phyloP scores from a whole-genome alignment of 2,888 invertebrate genomes.

The Caenorhabditis sp. region DNA sequence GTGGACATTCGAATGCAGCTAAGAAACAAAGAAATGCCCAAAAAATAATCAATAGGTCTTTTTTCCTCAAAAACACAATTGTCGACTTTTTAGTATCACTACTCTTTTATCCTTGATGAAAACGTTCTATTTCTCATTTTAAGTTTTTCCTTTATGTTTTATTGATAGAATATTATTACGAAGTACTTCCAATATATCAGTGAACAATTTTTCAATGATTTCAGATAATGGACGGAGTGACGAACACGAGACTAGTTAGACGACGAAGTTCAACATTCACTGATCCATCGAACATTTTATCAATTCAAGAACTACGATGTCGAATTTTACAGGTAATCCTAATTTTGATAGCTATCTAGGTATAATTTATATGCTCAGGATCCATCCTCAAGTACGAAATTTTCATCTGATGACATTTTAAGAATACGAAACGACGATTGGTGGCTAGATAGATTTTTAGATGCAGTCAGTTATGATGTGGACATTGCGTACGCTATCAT shows the following conservation, averaged over 20 bases:
- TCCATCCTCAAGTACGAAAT: slow-evolving; percentile 9
- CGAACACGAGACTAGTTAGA: slow-evolving; percentile 6
- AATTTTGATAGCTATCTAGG: background rate
- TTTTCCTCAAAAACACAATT: background rate
- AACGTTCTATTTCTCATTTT: background rate
- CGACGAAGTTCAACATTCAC: slow-evolving; percentile 36
- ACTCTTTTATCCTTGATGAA: no score
- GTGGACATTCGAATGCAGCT: no score
- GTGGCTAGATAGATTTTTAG: slow-evolving; percentile 53
- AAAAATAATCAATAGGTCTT: background rate
- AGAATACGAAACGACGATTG: slow-evolving; percentile 57
- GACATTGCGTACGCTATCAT: slow-evolving; percentile 61
- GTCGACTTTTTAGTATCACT: no score
- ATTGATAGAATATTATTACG: no score
- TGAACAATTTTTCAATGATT: no score
- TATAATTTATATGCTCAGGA: slow-evolving; percentile 14
- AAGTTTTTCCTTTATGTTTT: background rate
- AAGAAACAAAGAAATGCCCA: no score
- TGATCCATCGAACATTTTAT: slow-evolving; percentile 30
- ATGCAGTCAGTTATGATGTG: slow-evolving; percentile 54
- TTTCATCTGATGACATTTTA: slow-evolving; percentile 36
- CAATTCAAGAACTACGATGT: slow-evolving; percentile 36
- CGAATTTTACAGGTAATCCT: slow-evolving; percentile 28
- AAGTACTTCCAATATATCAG: no score
- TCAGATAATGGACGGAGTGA: background rate